A percentile compares a stretch with the other conserved stretches of the same genome.
Evolutionary conservation across 2,888 invertebrate species (phyloP).

Genomic region (Pristionchus maxplancki): DNA sequence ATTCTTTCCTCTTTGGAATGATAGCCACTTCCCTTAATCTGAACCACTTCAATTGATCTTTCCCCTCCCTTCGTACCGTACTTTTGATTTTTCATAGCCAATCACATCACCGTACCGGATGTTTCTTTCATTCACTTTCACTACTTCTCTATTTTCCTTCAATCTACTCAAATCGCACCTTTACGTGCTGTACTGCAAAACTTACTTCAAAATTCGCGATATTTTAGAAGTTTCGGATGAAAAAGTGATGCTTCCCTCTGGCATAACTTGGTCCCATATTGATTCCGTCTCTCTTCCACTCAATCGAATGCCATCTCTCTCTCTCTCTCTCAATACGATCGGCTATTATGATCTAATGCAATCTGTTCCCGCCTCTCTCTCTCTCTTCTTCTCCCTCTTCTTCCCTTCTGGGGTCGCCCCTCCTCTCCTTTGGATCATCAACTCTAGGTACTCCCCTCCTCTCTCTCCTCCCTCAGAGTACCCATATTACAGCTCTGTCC

Average conservation of each 20-base stretch:
- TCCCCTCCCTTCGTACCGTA: too few relatives aligned
- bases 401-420: slow-evolving; percentile 12
- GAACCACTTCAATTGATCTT: neutral
- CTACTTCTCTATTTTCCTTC: neutral
- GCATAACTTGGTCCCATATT: slow-evolving; percentile 6
- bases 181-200: neutral
- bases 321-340: neutral
- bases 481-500: slow-evolving; percentile 23
- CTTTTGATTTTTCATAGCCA: neutral
- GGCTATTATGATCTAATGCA: slow-evolving; percentile 4
- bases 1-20: neutral
- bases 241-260: neutral
- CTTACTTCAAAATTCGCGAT: neutral
- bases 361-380: neutral
- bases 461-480: slow-evolving; percentile 49
- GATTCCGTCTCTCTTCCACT: neutral
- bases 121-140: slow-evolving; percentile 15
- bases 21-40: neutral
- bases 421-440: neutral
- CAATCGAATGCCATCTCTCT: neutral
- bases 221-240: neutral
- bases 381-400: slow-evolving; percentile 2
- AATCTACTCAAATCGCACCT: neutral
- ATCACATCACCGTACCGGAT: neutral
- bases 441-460: slow-evolving; percentile 36